A percentile compares a stretch with the other conserved stretches of the same genome.
Evolutionary conservation across 2,113 vertebrate species (phyloP).

Genomic region (Phylloscopus trochiloides): DNA sequence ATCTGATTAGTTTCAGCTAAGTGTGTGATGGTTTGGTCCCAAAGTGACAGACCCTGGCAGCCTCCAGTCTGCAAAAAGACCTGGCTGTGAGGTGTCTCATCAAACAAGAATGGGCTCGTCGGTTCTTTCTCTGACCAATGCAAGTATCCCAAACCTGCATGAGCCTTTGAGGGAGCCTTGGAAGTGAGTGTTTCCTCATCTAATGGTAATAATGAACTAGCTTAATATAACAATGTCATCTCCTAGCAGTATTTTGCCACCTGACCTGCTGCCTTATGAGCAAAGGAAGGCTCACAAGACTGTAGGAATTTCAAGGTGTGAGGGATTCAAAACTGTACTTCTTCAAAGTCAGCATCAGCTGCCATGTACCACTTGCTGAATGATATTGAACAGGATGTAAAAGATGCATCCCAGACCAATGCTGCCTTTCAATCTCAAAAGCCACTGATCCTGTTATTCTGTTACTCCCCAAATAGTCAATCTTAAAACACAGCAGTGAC

Average conservation of each 20-base stretch:
- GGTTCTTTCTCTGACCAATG: not conserved
- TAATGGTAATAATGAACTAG: not conserved
- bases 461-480: not conserved
- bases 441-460: not conserved
- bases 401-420: not conserved
- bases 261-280: not conserved
- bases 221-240: not conserved
- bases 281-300: not conserved
- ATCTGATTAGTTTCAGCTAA: not conserved
- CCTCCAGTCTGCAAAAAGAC: not conserved
- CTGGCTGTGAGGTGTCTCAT: not conserved
- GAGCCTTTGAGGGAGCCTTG: not conserved
- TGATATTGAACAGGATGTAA: not conserved
- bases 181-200: not conserved
- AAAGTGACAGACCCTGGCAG: not conserved
- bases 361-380: not conserved
- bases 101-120: not conserved
- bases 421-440: not conserved
- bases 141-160: not conserved
- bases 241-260: not conserved
- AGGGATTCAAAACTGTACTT: not conserved
- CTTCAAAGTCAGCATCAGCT: not conserved
- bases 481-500: not conserved
- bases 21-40: not conserved
- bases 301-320: not conserved